Conservation (phyloP, 2,888 invertebrate species). For the Epirrita christyi region DNA sequence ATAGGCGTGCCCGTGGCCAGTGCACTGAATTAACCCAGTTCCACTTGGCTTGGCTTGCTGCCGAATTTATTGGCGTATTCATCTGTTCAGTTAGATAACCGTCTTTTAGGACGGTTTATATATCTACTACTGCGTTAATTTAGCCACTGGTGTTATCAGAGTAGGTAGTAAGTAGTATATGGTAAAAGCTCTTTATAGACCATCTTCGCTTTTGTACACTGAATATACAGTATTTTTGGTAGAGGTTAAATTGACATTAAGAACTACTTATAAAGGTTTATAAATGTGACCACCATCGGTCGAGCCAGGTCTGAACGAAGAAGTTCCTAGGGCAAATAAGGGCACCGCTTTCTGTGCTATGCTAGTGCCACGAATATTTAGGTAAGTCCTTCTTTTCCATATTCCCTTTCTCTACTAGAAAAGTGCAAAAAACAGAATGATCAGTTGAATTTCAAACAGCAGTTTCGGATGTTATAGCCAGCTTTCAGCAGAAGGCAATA, state of each 20-base stretch:
- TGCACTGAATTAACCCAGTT: slow-evolving; percentile 39
- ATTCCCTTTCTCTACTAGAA: not conserved
- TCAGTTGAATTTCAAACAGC: slow-evolving; percentile 21
- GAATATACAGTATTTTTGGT: too few species aligned
- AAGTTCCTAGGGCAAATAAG: too few species aligned
- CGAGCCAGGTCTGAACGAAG: too few species aligned
- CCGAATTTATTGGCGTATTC: slow-evolving; percentile 37
- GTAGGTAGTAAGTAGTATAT: too few species aligned
- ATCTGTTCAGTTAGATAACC: slow-evolving; percentile 29
- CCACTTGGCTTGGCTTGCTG: slow-evolving; percentile 28
- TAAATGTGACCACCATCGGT: too few species aligned
- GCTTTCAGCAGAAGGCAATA: slow-evolving; percentile 21
- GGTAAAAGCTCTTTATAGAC: too few species aligned
- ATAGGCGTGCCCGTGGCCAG: slow-evolving; percentile 1
- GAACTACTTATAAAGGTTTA: too few species aligned
- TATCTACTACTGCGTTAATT: not conserved
- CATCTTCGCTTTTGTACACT: too few species aligned
- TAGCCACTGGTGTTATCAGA: not conserved
- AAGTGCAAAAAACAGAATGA: slow-evolving; percentile 3
- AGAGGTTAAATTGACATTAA: too few species aligned
- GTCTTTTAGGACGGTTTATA: slow-evolving; percentile 10
- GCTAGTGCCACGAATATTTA: not conserved
- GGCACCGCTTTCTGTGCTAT: too few species aligned
- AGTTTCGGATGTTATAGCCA: slow-evolving; percentile 13
- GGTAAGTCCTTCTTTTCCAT: not conserved